These are phyloP conservation scores for Trimorus sp. DNA, from an alignment of 2,888 invertebrate species.

Conservation along the genomic window DNA sequence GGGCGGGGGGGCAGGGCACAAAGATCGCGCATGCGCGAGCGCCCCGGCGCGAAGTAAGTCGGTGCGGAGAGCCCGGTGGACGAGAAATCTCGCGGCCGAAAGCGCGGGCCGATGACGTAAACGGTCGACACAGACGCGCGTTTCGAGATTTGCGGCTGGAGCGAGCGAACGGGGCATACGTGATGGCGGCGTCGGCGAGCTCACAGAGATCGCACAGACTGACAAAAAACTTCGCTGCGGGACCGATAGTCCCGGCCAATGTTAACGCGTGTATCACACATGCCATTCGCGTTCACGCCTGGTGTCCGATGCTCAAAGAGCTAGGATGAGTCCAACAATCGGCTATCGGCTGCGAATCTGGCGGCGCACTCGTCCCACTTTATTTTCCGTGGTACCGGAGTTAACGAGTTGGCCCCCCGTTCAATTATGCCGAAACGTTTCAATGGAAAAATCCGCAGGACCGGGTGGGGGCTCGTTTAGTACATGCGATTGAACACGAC, in stretches of 20 bases:
- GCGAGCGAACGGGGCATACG: conserved; percentile 71
- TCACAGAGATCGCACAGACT: conserved; percentile 79
- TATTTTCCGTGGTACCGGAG: neutral
- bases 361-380: neutral
- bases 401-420: neutral
- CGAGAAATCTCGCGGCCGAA: too few relatives aligned
- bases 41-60: neutral
- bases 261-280: conserved; percentile 79
- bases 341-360: conserved; percentile 41
- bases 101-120: neutral
- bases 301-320: conserved; percentile 53
- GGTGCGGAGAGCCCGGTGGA: too few relatives aligned
- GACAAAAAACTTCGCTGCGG: conserved; percentile 75
- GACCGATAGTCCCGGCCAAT: conserved; percentile 69
- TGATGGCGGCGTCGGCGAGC: conserved; percentile 72
- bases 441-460: conserved; percentile 15
- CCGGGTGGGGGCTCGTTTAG: conserved; percentile 27
- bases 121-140: conserved; percentile 51
- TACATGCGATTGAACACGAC: conserved; percentile 52
- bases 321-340: conserved; percentile 55
- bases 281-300: conserved; percentile 71
- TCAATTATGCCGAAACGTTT: neutral
- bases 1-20: too few relatives aligned
- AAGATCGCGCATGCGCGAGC: conserved; percentile 13
- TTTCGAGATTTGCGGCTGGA: conserved; percentile 45